A percentile compares a stretch with the other conserved stretches of the same genome.
phyloP scores from a whole-genome alignment of 92 coral and sea anemone genomes.

The Blastomussa wellsi region DNA sequence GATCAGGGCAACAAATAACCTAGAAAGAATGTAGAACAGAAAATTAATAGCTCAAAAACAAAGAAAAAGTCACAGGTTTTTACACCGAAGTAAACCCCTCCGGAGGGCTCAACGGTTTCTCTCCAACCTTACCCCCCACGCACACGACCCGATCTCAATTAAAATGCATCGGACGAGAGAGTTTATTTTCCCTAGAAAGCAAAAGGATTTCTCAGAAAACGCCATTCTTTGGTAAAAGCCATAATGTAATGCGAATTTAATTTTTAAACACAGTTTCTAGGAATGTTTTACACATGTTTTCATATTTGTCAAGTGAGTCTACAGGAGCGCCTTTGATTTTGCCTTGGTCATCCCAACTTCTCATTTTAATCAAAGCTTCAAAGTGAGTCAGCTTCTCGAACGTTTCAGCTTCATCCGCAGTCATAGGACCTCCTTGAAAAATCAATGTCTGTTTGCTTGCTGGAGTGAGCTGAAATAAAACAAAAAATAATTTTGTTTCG shows the following conservation, averaged over 20 bases:
- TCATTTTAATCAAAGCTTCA: conserved; percentile 83
- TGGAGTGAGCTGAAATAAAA: conserved; percentile 60
- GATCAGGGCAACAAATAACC: no score
- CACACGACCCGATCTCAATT: no score
- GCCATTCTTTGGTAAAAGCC: not conserved
- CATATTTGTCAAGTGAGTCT: conserved; percentile 88
- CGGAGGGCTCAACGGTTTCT: no score
- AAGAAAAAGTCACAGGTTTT: no score
- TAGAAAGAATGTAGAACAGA: no score
- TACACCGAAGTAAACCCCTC: no score
- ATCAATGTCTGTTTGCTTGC: conserved; percentile 87
- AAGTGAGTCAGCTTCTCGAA: conserved; percentile 80
- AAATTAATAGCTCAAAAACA: no score
- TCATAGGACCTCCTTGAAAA: conserved; percentile 99
- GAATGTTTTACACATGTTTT: conserved; percentile 75
- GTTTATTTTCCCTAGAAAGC: not conserved
- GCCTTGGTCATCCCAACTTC: conserved; percentile 93
- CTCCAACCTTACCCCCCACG: no score
- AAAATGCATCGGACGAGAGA: no score
- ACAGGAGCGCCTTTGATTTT: conserved; percentile 65
- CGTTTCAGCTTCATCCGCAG: conserved; percentile 73
- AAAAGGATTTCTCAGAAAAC: not conserved
- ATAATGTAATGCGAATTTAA: not conserved
- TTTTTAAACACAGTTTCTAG: conserved; percentile 29
- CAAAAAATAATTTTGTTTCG: not conserved